phyloP scores from a whole-genome alignment of 2,797 vertebrate genomes.

The Cuculus canorus region DNA sequence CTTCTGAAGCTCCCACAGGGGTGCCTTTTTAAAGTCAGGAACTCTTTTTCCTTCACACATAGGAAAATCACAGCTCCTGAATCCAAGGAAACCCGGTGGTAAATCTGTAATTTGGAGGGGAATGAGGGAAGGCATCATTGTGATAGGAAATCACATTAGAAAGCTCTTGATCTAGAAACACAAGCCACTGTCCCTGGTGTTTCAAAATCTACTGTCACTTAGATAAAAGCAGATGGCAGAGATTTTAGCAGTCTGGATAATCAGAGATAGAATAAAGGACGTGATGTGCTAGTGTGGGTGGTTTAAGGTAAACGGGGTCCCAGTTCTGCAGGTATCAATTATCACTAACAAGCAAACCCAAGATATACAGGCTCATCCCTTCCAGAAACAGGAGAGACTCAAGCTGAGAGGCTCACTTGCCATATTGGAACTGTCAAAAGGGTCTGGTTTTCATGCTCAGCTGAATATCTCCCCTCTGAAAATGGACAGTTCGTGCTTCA shows the following conservation, averaged over 20 bases:
- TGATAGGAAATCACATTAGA: neutral
- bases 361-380: neutral
- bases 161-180: neutral
- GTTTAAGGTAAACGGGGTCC: neutral
- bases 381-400: neutral
- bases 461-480: neutral
- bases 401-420: accelerated
- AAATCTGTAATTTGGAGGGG: neutral
- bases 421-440: accelerated
- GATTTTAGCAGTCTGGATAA: neutral
- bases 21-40: too few species aligned
- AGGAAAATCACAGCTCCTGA: too few species aligned
- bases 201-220: neutral
- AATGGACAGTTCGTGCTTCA: neutral
- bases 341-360: neutral
- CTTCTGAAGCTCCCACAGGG: too few species aligned
- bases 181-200: neutral
- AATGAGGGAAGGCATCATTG: neutral
- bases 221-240: neutral
- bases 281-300: accelerated
- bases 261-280: neutral
- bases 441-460: accelerated
- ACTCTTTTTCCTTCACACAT: too few species aligned
- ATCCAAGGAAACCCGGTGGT: neutral
- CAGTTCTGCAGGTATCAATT: accelerated